phyloP scores from a whole-genome alignment of 2,113 vertebrate genomes.

The Antennarius striatus region DNA sequence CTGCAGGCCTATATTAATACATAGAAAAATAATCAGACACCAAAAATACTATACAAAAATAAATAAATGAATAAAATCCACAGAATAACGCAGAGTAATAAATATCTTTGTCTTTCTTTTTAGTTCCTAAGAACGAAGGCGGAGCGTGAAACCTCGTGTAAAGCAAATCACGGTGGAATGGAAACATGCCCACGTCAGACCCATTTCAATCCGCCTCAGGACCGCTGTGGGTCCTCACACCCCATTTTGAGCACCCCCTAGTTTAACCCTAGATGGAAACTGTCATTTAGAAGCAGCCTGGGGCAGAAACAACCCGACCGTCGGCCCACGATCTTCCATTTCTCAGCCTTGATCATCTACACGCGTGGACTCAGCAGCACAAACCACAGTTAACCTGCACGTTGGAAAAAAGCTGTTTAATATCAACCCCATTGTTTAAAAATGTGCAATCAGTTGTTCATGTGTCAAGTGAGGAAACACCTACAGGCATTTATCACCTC shows the following conservation, averaged over 20 bases:
- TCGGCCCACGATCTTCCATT: constrained; percentile 58
- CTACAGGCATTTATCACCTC: constrained; percentile 93
- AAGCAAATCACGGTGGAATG: neutral
- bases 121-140: neutral
- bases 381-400: constrained; percentile 64
- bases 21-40: too few relatives aligned
- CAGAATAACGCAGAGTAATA: neutral
- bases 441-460: constrained; percentile 96
- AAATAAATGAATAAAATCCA: too few relatives aligned
- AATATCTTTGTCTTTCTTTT: neutral
- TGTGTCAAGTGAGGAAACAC: constrained; percentile 92
- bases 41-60: too few relatives aligned
- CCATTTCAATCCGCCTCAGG: neutral
- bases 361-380: constrained; percentile 9
- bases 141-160: neutral
- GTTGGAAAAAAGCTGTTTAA: constrained; percentile 88
- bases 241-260: constrained; percentile 37
- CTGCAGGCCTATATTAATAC: too few relatives aligned
- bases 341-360: constrained; percentile 46
- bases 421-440: constrained; percentile 93
- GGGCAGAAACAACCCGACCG: constrained; percentile 61
- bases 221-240: constrained; percentile 27
- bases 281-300: constrained; percentile 52
- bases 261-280: constrained; percentile 44
- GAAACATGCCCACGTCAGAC: neutral